Evolutionary conservation across 2,888 invertebrate genomes (phyloP).

Genomic region (Tipula helvola): DNA sequence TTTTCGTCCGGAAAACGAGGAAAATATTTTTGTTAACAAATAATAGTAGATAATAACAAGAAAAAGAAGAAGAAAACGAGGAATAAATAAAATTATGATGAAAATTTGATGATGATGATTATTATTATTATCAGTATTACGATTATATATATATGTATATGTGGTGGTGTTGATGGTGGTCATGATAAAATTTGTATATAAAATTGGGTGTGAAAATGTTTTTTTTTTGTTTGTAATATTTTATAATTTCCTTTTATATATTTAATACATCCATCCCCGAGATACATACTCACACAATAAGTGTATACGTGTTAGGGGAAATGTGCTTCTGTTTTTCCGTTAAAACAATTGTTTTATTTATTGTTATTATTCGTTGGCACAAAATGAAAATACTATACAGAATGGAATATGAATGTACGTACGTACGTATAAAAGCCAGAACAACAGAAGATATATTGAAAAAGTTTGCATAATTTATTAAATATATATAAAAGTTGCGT

Average conservation of each 20-base stretch:
- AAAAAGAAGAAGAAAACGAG: neutral
- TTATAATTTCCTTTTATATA: neutral
- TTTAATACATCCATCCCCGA: neutral
- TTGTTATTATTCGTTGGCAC: neutral
- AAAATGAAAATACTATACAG: neutral
- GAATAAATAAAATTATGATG: neutral
- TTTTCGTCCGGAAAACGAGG: neutral
- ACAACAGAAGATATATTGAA: neutral
- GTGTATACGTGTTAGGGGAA: neutral
- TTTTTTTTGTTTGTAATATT: neutral
- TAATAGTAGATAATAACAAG: neutral
- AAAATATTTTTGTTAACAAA: neutral
- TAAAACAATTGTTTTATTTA: neutral
- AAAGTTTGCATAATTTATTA: constrained; percentile 4
- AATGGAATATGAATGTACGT: neutral
- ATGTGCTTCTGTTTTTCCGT: neutral
- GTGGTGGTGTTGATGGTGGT: neutral
- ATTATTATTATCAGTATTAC: neutral
- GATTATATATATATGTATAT: neutral
- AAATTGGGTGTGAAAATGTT: neutral
- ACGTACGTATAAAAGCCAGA: neutral
- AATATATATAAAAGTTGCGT: neutral
- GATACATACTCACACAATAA: neutral
- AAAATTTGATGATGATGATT: neutral
- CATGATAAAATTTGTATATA: neutral